A percentile compares a stretch with the other conserved stretches of the same genome.
Evolutionary conservation across 1,140 invertebrate species (phyloP).

Genomic region (Globodera ellingtonae): DNA sequence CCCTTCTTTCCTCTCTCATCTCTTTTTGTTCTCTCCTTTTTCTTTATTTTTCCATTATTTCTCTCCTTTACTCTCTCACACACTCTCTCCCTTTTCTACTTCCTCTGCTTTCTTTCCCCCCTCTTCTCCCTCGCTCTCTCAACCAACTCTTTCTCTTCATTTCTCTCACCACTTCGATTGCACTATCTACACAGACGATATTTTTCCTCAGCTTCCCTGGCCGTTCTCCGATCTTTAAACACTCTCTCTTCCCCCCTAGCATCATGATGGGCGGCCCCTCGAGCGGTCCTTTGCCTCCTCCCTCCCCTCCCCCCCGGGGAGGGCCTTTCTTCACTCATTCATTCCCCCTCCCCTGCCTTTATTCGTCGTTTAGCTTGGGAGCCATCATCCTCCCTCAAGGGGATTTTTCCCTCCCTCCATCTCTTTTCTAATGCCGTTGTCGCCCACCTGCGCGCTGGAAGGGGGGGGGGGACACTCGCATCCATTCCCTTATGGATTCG

Average conservation of each 20-base stretch:
- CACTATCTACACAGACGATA: background rate
- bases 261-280: background rate
- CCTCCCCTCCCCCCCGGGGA: too few relatives aligned
- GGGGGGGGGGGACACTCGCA: too few relatives aligned
- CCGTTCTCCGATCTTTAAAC: background rate
- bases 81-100: background rate
- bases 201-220: background rate
- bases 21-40: background rate
- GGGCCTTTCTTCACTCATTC: background rate
- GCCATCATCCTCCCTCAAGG: background rate
- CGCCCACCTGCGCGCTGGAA: background rate
- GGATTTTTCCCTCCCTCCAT: background rate
- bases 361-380: background rate
- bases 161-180: background rate
- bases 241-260: background rate
- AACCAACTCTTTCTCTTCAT: background rate
- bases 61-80: background rate
- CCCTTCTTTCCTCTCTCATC: background rate
- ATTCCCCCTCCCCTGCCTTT: background rate
- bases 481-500: background rate
- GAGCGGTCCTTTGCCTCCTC: background rate
- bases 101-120: background rate
- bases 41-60: background rate
- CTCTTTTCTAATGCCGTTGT: background rate
- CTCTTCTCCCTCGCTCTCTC: background rate